Evolutionary conservation across 92 coral and sea anemone genomes (phyloP), one percentile per base, ranked within the genome.

Genomic region (Bergia puertoricense): DNA sequence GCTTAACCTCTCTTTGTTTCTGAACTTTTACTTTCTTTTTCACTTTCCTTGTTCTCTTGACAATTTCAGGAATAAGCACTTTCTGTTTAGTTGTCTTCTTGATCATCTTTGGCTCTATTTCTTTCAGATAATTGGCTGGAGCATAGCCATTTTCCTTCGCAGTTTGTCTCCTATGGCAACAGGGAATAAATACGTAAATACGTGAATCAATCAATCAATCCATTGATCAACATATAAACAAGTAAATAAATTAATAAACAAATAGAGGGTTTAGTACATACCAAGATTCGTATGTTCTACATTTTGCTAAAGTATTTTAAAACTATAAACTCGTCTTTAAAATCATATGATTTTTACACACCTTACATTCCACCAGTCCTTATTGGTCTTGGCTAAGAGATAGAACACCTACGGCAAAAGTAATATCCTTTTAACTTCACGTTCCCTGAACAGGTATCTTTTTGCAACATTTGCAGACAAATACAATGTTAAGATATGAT

Each of bases 321-420:
- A 23, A 79, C 40, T 38, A 2, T 62, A 5, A 62, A 62, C 69
- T 62, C 30, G 30, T 20, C 8, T 62, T 3, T 62, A 23, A 62
- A 62, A 62, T 23, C n/a, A 18, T 20, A 18, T 62, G 4, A 22
- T 23, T 79, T 11, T 41, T 41, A 50, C 89, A 69, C 51, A 96
- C 99, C 99, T 93, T 40, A 96, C 99, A 80, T 94, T 96, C 99
- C 99, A 96, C 99, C 99, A 96, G 82, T 96, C 99, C 54, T 96
- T 95, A 89, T 96, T 96, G 9, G 99, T 95, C 85, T 96, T 96
- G 45, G 95, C 91, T 7, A 96, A 89, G 86, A 96, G 93, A 80
- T 91, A 95, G 67, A 95, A 88, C 2, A 93, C 94, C 98, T 94
- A 40, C 22, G 8, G 40, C 30, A 40, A 72, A 56, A 77, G 71